phyloP scores from a whole-genome alignment of 2,797 vertebrate species.

The Molossus molossus region DNA sequence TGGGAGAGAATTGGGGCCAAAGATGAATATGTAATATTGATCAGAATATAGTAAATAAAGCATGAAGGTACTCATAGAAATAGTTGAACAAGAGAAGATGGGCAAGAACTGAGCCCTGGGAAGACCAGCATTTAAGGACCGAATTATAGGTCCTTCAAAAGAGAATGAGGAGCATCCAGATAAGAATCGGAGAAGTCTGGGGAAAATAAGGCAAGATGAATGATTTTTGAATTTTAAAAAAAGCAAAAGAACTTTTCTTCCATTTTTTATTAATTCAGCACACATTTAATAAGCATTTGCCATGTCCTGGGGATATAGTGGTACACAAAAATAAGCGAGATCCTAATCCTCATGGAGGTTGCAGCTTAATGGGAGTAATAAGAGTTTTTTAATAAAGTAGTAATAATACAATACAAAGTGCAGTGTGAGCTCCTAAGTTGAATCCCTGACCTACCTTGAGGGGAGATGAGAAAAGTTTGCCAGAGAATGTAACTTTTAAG shows the following conservation, averaged over 20 bases:
- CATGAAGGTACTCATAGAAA: not conserved
- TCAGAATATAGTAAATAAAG: not conserved
- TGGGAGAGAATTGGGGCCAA: not conserved
- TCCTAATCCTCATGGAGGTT: not conserved
- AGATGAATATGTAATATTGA: not conserved
- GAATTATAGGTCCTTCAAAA: not conserved
- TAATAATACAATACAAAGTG: not conserved
- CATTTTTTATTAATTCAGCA: not conserved
- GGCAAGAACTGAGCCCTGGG: not conserved
- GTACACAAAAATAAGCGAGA: not conserved
- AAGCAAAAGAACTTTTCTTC: not conserved
- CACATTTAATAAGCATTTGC: not conserved
- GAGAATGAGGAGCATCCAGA: not conserved
- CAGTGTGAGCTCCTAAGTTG: not conserved
- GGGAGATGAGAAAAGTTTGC: not conserved
- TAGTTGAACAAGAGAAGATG: not conserved
- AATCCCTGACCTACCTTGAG: not conserved
- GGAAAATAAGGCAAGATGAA: not conserved
- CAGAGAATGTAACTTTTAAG: slow-evolving; percentile 2
- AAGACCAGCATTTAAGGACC: not conserved
- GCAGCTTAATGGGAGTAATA: not conserved
- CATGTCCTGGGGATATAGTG: not conserved
- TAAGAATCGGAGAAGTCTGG: not conserved
- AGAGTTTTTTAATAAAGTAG: not conserved
- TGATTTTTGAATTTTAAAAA: not conserved